These are phyloP conservation scores for Tricholauxania praeusta DNA, from an alignment of 2,888 invertebrate genomes.

Conservation along the genomic window DNA sequence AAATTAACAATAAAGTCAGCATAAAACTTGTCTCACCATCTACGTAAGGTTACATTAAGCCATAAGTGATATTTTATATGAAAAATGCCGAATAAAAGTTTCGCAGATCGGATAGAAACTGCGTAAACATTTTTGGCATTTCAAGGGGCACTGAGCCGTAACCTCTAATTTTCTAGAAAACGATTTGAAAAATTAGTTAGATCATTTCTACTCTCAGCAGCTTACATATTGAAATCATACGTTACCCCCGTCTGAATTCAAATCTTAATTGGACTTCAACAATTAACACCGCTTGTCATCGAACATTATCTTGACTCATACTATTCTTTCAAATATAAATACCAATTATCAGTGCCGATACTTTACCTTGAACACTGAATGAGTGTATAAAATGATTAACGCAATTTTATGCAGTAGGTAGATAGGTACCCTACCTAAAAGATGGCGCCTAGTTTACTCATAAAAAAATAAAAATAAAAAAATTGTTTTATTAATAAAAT, in stretches of 20 bases:
- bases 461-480: neutral
- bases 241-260: neutral
- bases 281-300: neutral
- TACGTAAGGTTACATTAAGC: too few species aligned
- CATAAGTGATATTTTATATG: too few species aligned
- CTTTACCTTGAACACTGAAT: conserved; percentile 7
- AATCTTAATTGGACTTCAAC: neutral
- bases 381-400: conserved; percentile 2
- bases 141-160: too few species aligned
- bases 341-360: neutral
- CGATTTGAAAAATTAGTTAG: too few species aligned
- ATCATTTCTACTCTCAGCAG: too few species aligned
- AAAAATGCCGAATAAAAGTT: too few species aligned
- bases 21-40: too few species aligned
- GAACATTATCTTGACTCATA: conserved; percentile 1
- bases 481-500: conserved; percentile 1
- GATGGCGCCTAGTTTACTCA: conserved; percentile 13
- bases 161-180: too few species aligned
- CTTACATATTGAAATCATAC: neutral
- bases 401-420: neutral
- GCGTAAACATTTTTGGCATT: too few species aligned
- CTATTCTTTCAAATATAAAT: neutral
- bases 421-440: neutral
- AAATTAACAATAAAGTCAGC: too few species aligned
- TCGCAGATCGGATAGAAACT: too few species aligned